Percentiles rank a stretch among this genome's conserved stretches.
Evolutionary conservation across 2,888 invertebrate genomes (phyloP).

Genomic region (Tipula lateralis): DNA sequence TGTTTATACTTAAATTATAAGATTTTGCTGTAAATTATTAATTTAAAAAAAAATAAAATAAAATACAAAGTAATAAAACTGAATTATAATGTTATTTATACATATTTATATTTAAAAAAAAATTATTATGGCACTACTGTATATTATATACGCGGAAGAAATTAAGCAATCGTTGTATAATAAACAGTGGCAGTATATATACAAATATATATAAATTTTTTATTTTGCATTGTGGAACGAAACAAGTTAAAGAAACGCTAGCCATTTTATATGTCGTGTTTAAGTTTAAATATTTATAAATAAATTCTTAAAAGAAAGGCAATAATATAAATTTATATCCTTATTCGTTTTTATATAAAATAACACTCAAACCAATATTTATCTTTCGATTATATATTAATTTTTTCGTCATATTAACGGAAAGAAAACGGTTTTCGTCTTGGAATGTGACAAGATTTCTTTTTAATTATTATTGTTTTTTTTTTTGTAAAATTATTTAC

Average conservation of each 20-base stretch:
- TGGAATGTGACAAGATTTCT: not conserved
- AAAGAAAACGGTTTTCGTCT: not conserved
- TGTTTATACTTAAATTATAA: not conserved
- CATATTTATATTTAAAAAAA: not conserved
- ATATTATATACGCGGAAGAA: not conserved
- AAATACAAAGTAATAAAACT: not conserved
- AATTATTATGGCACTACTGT: not conserved
- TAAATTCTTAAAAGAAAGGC: not conserved
- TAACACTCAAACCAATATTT: not conserved
- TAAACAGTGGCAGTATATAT: not conserved
- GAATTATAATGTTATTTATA: not conserved
- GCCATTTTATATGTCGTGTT: not conserved
- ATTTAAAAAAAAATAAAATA: not conserved
- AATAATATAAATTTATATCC: not conserved
- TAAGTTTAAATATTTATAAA: not conserved
- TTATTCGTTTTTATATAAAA: not conserved
- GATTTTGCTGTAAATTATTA: not conserved
- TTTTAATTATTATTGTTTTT: slow-evolving; percentile 6
- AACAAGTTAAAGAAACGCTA: not conserved
- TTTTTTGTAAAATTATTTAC: not conserved
- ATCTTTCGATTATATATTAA: not conserved
- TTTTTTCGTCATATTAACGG: slow-evolving; percentile 4
- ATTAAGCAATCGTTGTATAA: not conserved
- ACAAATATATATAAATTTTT: not conserved
- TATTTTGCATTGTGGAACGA: not conserved